Base-by-base conservation (phyloP, 2,797 vertebrate genomes). In the Oreonectes daqikongensis region DNA sequence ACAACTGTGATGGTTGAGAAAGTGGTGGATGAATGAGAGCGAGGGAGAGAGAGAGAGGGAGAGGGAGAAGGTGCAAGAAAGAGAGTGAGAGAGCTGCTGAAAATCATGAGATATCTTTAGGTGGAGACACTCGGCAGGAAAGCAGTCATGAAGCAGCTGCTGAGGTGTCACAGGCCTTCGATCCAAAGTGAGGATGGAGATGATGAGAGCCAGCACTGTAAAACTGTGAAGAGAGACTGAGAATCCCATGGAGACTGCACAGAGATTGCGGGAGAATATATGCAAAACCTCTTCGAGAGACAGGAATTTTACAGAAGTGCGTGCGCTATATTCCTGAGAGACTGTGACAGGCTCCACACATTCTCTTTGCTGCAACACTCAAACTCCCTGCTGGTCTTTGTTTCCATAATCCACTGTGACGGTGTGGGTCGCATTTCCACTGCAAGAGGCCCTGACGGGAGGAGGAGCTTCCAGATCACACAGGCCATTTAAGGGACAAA, bases 331-430 rank as follows among this genome's bases (percentile, higher is more conserved):
- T 85, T 84, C 86, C 79, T 87, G 87, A 93, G 84, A 84, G 87
- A 86, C 92, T 90, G 89, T 94, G 93, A 93, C 91, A 93, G 87
- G 89, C 90, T 83, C 88, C 72, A 87, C 90, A 14, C 88, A 85
- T 91, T 90, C 88, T 89, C 82, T 88, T 81, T 86, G 90, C 84
- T 88, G 87, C 85, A 82, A 89, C 81, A 85, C 82, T 40, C 84
- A 88, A 90, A 89, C 85, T 86, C 89, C 92, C 89, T 93, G 84
- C 84, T 79, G 44, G 83, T 86, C 89, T 94, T 95, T 95, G 92
- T 95, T 92, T 81, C 40, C 84, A 88, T 91, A 93, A 92, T 92
- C 87, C 85, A 85, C 84, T 87, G 85, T 91, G 91, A 90, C 89
- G 59, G 18, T 74, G 83, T 68, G 82, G 82, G 82, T 87, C 30